Conservation (phyloP, 2,113 vertebrate species). For the Crotalus horridus region DNA sequence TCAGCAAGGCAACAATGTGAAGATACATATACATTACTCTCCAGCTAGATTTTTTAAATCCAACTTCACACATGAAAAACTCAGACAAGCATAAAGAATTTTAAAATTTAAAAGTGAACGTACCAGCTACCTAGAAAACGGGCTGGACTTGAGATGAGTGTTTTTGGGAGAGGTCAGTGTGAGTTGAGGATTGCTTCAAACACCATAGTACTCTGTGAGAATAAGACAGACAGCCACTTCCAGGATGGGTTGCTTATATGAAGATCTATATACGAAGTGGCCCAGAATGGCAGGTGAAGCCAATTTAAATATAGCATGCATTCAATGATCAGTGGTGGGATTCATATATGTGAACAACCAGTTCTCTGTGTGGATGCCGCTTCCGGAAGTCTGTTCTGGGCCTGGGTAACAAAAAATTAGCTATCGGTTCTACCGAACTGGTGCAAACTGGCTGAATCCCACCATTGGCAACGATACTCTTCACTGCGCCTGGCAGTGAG, state of each 20-base stretch:
- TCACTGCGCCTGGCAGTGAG: not conserved
- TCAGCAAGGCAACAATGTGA: conserved; percentile 41
- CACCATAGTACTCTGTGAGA: not conserved
- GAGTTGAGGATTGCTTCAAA: not conserved
- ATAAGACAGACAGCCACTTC: not conserved
- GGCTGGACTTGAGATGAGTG: conserved; percentile 73
- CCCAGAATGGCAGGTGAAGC: not conserved
- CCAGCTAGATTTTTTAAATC: conserved; percentile 23
- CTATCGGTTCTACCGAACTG: too few species aligned
- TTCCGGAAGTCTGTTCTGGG: too few species aligned
- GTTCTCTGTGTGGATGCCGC: too few species aligned
- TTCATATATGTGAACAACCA: too few species aligned
- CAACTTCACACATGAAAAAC: conserved; percentile 69
- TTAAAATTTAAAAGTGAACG: conserved; percentile 62
- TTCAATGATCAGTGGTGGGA: too few species aligned
- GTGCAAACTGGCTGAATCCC: too few species aligned
- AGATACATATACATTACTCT: conserved; percentile 41
- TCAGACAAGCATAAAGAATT: conserved; percentile 69
- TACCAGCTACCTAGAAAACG: conserved; percentile 68
- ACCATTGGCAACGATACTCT: too few species aligned
- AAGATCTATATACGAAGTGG: not conserved
- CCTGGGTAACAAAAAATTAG: too few species aligned
- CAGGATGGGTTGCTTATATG: not conserved
- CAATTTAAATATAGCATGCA: not conserved
- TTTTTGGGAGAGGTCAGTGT: conserved; percentile 44